Conservation (phyloP, 2,888 invertebrate species). For the Catotricha subobsoleta region DNA sequence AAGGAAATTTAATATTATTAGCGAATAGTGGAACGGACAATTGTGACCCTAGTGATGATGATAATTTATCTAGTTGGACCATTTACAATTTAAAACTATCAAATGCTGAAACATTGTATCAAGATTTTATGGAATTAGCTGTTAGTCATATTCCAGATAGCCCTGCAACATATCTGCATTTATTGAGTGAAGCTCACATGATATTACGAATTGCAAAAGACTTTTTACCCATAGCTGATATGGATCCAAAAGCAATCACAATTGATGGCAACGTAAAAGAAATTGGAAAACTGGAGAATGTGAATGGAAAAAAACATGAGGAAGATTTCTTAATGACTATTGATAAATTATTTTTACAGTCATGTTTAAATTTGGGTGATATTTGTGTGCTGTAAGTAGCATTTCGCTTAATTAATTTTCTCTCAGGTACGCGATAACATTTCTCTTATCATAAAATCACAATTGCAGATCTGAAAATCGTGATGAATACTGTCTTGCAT, state of each 20-base stretch:
- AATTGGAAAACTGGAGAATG: no score
- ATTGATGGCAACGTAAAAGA: no score
- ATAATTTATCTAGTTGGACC: constrained; percentile 36
- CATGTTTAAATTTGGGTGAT: constrained; percentile 6
- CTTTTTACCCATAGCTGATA: background rate
- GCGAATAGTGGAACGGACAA: background rate
- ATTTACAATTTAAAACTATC: constrained; percentile 53
- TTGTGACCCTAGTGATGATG: background rate
- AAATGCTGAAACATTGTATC: constrained; percentile 41
- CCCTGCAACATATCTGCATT: constrained; percentile 36
- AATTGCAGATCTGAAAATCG: constrained; percentile 11
- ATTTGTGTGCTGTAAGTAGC: constrained; percentile 5
- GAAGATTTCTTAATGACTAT: background rate
- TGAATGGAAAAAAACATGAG: background rate
- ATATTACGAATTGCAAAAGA: constrained; percentile 31
- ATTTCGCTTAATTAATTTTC: background rate
- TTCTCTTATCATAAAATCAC: constrained; percentile 6
- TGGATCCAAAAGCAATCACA: background rate
- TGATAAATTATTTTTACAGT: constrained; percentile 2
- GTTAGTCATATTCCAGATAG: constrained; percentile 30
- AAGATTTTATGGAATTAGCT: constrained; percentile 50
- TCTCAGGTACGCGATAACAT: constrained; percentile 6
- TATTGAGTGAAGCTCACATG: constrained; percentile 54
- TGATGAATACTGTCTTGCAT: constrained; percentile 29
- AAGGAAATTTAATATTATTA: constrained; percentile 35